These are phyloP conservation scores for Pharmacophagus antenor DNA, from an alignment of 2,888 invertebrate genomes.

Conservation along the genomic window DNA sequence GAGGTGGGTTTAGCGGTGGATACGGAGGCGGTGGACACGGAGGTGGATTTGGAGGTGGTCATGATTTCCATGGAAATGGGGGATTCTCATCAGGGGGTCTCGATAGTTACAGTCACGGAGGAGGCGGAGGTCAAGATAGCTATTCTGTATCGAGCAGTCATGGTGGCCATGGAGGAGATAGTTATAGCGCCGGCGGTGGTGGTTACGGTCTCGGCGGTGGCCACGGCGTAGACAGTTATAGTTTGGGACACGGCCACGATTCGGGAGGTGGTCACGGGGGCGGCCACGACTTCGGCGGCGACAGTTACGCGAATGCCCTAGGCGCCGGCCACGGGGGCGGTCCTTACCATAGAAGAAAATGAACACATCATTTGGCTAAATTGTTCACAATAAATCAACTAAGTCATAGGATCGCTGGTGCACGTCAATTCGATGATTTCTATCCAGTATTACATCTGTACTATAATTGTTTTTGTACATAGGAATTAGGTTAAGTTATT, in stretches of 20 bases:
- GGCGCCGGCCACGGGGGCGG: constrained; percentile 74
- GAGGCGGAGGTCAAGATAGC: constrained; percentile 38
- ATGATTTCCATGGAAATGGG: constrained; percentile 38
- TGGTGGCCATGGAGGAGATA: constrained; percentile 35
- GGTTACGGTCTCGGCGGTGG: constrained; percentile 38
- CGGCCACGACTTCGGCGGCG: constrained; percentile 49
- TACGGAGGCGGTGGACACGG: constrained; percentile 33
- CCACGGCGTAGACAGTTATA: constrained; percentile 29
- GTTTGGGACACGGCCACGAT: constrained; percentile 29
- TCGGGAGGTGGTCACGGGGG: constrained; percentile 39
- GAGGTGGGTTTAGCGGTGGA: constrained; percentile 34
- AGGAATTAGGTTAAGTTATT: constrained; percentile 64
- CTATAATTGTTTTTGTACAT: constrained; percentile 59
- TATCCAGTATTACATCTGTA: constrained; percentile 46
- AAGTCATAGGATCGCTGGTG: constrained; percentile 59
- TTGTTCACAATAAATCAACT: constrained; percentile 47
- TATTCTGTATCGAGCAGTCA: constrained; percentile 30
- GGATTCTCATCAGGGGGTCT: constrained; percentile 38
- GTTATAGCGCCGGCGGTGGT: constrained; percentile 35
- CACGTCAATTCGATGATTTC: constrained; percentile 37
- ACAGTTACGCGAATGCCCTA: constrained; percentile 68
- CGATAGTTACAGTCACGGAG: constrained; percentile 38
- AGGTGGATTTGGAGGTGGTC: constrained; percentile 38
- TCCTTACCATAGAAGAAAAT: constrained; percentile 64
- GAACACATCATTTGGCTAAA: constrained; percentile 33